Evolutionary conservation across 1,140 invertebrate genomes (phyloP), one percentile per base, ranked within the genome.

Genomic region (Papilio aristodemus): DNA sequence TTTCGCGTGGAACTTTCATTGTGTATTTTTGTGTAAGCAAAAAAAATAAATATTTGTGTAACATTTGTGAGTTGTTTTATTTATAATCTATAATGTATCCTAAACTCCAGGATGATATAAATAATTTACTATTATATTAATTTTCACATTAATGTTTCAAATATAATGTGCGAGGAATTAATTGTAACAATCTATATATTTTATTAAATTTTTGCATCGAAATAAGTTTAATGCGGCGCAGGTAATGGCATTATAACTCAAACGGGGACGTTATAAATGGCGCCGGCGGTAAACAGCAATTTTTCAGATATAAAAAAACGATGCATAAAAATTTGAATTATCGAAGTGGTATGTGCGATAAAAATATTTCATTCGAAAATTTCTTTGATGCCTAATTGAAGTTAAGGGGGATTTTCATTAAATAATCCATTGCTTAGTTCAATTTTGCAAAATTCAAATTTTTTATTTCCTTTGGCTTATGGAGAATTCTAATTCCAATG

Each of bases 31-130:
- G 80, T 87, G 84, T 88, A 90, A 88, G 79, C 81, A 76, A 77
- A 75, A 41, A n/a, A 72, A 87, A 89, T 87, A 87, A 88, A 90
- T 80, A 86, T 84, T 87, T 89, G 83, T 89, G 84, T 87, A 85
- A 86, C 78, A 83, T 74, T 32, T 81, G 57, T 54, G 4, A 11
- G 11, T 17, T 62, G 32, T 43, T 70, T 73, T 46, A 58, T 71
- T 76, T 79, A 69, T 73, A n/a, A n/a, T n/a, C n/a, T n/a, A n/a
- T n/a, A n/a, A n/a, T n/a, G n/a, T n/a, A n/a, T n/a, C n/a, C n/a
- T n/a, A n/a, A n/a, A n/a, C n/a, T n/a, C n/a, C n/a, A n/a, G n/a
- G n/a, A n/a, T n/a, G n/a, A n/a, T n/a, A n/a, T n/a, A n/a, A n/a
- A n/a, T n/a, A n/a, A n/a, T n/a, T n/a, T n/a, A n/a, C n/a, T n/a